Percentiles rank a stretch among this genome's conserved stretches.
phyloP scores from a whole-genome alignment of 2,113 vertebrate genomes.

The Pungitius pungitius region DNA sequence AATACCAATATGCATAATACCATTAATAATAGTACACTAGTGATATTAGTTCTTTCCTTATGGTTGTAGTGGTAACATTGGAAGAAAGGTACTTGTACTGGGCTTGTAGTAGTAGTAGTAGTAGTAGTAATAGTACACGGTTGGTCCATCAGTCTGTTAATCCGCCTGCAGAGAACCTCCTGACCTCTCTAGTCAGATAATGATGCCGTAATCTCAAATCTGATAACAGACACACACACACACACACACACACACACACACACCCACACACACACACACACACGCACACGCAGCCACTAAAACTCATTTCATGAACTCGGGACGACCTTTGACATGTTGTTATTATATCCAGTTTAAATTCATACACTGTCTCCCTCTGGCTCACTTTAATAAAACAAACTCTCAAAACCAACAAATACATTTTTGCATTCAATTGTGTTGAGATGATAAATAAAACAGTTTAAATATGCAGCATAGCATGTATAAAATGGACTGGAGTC shows the following conservation, averaged over 20 bases:
- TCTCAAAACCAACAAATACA: not conserved
- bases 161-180: constrained; percentile 18
- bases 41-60: no score
- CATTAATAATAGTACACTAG: no score
- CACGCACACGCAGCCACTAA: not conserved
- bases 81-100: no score
- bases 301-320: constrained; percentile 34
- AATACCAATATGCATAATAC: no score
- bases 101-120: not conserved
- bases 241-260: constrained; percentile 7
- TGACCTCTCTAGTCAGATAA: constrained; percentile 38
- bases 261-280: not conserved
- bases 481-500: not conserved
- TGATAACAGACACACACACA: no score
- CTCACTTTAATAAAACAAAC: not conserved
- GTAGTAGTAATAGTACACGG: not conserved
- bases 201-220: constrained; percentile 40
- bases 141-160: constrained; percentile 35
- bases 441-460: not conserved
- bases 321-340: constrained; percentile 32
- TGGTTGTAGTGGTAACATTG: no score
- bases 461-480: not conserved
- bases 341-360: constrained; percentile 3
- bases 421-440: not conserved
- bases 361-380: not conserved